Conservation (phyloP, 2,888 invertebrate species). For the Ctenicera cuprea region DNA sequence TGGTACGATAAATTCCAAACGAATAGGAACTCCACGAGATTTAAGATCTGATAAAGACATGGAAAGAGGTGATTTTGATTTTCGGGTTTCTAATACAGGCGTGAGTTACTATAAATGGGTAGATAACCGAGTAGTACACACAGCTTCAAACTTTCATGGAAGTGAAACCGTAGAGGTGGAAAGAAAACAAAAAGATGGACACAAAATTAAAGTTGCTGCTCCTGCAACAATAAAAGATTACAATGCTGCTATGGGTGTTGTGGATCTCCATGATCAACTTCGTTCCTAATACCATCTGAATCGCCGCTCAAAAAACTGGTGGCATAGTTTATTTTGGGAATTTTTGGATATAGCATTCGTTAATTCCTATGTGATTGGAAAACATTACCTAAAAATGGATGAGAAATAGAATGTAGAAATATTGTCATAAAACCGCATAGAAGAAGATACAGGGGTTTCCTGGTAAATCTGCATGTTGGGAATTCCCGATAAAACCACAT, state of each 20-base stretch:
- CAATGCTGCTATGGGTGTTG: background rate
- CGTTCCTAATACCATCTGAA: background rate
- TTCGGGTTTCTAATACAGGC: slow-evolving; percentile 15
- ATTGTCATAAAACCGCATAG: too few relatives aligned
- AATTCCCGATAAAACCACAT: too few relatives aligned
- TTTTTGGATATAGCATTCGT: background rate
- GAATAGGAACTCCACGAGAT: background rate
- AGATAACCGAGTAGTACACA: slow-evolving; percentile 21
- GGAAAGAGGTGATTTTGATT: slow-evolving; percentile 34
- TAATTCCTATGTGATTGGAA: background rate
- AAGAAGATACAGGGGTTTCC: too few relatives aligned
- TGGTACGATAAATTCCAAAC: background rate
- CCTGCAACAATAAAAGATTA: background rate
- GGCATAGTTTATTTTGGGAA: background rate
- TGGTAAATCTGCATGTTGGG: too few relatives aligned
- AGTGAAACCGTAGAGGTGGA: background rate
- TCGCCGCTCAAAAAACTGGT: slow-evolving; percentile 1
- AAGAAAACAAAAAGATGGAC: background rate
- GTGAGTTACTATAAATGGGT: slow-evolving; percentile 27
- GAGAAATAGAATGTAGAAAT: too few relatives aligned
- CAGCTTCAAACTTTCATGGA: slow-evolving; percentile 18
- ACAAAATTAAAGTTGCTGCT: background rate
- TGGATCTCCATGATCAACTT: background rate
- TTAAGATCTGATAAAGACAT: slow-evolving; percentile 26
- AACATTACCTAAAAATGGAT: background rate